A percentile compares a stretch with the other conserved stretches of the same genome.
phyloP scores from a whole-genome alignment of 1,140 invertebrate genomes.

The Drosophila pruinosa region DNA sequence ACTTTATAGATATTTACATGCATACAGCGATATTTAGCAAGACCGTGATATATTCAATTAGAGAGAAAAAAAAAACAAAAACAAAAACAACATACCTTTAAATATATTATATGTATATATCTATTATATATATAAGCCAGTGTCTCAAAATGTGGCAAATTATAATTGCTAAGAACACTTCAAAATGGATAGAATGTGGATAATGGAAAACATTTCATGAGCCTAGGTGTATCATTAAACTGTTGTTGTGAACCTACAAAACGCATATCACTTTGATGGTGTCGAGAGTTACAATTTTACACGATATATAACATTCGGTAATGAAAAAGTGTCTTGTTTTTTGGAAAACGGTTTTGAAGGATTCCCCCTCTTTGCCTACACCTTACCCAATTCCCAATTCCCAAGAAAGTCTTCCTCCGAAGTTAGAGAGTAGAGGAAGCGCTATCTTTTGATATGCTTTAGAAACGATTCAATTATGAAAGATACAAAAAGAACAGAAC shows the following conservation, averaged over 20 bases:
- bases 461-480: constrained; percentile 7
- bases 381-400: neutral
- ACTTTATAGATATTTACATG: constrained; percentile 80
- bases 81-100: constrained; percentile 39
- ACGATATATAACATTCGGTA: constrained; percentile 31
- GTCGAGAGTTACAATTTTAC: constrained; percentile 40
- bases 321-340: constrained; percentile 35
- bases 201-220: constrained; percentile 60
- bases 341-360: constrained; percentile 17
- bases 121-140: constrained; percentile 61
- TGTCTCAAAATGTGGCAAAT: constrained; percentile 71
- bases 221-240: constrained; percentile 40
- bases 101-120: constrained; percentile 75
- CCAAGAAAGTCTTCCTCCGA: neutral
- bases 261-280: constrained; percentile 77
- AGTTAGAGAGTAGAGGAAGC: neutral
- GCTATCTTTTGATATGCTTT: constrained; percentile 20
- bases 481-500: constrained; percentile 1
- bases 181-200: constrained; percentile 15
- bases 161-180: constrained; percentile 58
- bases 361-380: neutral
- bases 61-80: constrained; percentile 50
- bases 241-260: constrained; percentile 72
- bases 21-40: constrained; percentile 78
- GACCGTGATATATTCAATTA: constrained; percentile 80